Conservation (phyloP, 2,797 vertebrate species). For the Xiphorhynchus erythropygius region DNA sequence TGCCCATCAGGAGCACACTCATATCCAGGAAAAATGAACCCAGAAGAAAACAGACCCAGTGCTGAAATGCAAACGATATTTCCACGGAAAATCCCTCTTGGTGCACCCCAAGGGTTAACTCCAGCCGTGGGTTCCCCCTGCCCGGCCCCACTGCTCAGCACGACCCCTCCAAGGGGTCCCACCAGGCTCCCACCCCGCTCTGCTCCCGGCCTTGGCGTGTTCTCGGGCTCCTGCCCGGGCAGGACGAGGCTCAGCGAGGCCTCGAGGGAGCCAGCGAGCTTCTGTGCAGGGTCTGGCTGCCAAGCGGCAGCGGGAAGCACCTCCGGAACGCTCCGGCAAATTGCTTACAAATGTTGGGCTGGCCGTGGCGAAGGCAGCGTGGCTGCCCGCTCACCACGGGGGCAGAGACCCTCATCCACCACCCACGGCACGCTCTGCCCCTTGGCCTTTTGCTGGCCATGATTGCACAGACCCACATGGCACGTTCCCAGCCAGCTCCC, state of each 20-base stretch:
- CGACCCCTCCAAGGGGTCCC: background rate
- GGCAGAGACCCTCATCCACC: rapidly evolving
- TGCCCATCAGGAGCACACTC: background rate
- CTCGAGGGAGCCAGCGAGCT: constrained; percentile 24
- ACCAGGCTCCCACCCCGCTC: rapidly evolving
- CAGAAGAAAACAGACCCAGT: background rate
- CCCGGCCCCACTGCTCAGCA: background rate
- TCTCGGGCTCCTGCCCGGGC: background rate
- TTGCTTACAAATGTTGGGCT: background rate
- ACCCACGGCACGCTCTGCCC: rapidly evolving
- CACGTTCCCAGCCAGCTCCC: rapidly evolving
- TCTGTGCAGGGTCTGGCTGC: constrained; percentile 33
- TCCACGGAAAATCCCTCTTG: background rate
- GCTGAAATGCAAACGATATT: background rate
- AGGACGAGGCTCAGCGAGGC: background rate
- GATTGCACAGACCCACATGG: rapidly evolving
- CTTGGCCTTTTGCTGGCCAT: rapidly evolving
- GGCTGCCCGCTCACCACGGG: background rate
- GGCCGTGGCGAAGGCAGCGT: background rate
- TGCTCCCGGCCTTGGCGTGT: rapidly evolving
- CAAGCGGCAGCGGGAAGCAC: constrained; percentile 40
- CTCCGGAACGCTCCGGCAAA: constrained; percentile 15
- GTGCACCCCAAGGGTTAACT: background rate
- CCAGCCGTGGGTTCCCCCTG: rapidly evolving
- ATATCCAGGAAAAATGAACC: background rate